Evolutionary conservation across 2,888 invertebrate species (phyloP).

Genomic region (Allygus modestus): DNA sequence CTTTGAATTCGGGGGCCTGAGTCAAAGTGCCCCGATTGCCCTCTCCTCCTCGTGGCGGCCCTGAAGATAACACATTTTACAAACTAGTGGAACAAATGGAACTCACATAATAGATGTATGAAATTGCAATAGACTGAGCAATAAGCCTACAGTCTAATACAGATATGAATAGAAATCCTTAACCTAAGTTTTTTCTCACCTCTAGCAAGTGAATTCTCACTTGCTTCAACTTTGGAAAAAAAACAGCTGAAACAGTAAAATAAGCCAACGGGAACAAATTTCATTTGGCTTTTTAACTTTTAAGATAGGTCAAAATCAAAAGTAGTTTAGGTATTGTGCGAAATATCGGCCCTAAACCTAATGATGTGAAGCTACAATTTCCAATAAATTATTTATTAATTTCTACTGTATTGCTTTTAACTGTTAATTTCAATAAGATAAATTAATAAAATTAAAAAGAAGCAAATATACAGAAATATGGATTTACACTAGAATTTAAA

Average conservation of each 20-base stretch:
- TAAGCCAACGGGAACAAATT: slow-evolving; percentile 57
- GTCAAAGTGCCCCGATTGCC: too few relatives aligned
- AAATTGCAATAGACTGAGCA: neutral
- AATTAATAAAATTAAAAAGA: neutral
- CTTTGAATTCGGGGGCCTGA: too few relatives aligned
- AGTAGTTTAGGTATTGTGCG: neutral
- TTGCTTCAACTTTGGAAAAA: slow-evolving; percentile 55
- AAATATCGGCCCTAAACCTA: too few relatives aligned
- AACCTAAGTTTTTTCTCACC: slow-evolving; percentile 25
- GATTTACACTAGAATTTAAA: neutral
- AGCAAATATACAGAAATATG: neutral
- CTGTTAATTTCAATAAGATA: too few relatives aligned
- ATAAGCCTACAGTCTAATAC: too few relatives aligned
- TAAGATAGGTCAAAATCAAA: neutral
- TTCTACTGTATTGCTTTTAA: too few relatives aligned
- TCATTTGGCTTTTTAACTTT: slow-evolving; percentile 33
- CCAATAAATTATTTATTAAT: too few relatives aligned
- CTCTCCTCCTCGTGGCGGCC: too few relatives aligned
- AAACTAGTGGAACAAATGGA: too few relatives aligned
- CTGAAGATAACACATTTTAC: too few relatives aligned
- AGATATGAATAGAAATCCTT: neutral
- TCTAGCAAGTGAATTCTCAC: slow-evolving; percentile 44
- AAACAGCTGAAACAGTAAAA: slow-evolving; percentile 59
- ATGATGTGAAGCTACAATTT: too few relatives aligned
- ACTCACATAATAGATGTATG: too few relatives aligned